Base-by-base conservation (phyloP, 2,113 vertebrate genomes). In the Mystacornis crossleyi region DNA sequence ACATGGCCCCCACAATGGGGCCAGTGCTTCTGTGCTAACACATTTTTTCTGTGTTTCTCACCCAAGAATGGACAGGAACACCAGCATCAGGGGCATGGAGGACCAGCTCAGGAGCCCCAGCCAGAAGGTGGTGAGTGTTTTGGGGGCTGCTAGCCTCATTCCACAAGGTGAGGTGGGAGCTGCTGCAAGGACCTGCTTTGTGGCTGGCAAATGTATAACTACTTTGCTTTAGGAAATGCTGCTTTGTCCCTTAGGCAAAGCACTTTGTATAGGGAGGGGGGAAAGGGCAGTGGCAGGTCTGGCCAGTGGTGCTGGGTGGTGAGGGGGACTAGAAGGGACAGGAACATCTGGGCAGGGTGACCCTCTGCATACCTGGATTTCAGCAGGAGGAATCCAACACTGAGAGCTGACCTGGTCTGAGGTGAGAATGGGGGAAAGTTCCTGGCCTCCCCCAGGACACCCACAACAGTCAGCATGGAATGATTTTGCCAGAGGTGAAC, bases 11-110 rank as follows among this genome's bases (percentile, higher is more conserved):
- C 51, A 14, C 2, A 7, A 16, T 28, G 70, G n/a, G 9, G 10
- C 33, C 2, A 12, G 47, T 20, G 31, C 26, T 25, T 5, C 87
- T 84, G 10, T 57, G 57, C 36, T 84, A 71, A 91, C 13, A 3
- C 10, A 54, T 42, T 43, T 69, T 86, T 64, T 86, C 81, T 66
- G 45, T 82, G 7, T 98, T 96, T 97, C 93, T 94, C 97, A 74
- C 54, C 28, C 92, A 98, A 97, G 71, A 82, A 99, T 98, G 98
- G 99, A 98, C 67, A 89, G 93, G 69, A 98, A 97, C 62, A 88
- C 97, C 94, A 97, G 95, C 91, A 69, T 96, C 47, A 89, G 83
- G 87, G 98, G 91, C 95, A 95, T 85, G 79, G 98, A 98, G 23
- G 95, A 96, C 58, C 97, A 95, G 78, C 81, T 89, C 86, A 96